phyloP scores from a whole-genome alignment of 1,140 invertebrate genomes.

The Camponotus pennsylvanicus region DNA sequence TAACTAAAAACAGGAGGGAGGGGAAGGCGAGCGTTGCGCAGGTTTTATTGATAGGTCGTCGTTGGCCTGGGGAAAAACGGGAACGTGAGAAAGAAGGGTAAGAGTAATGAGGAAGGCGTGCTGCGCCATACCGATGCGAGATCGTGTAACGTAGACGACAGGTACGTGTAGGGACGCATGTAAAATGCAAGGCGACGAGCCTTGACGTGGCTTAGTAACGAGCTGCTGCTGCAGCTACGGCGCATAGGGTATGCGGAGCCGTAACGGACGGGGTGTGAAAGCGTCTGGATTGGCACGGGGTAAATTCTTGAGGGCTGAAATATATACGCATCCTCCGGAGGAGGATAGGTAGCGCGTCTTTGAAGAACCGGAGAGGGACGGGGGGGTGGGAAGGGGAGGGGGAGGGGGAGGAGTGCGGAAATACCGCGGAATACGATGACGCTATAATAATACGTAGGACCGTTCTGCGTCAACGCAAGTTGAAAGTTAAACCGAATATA shows the following conservation, averaged over 20 bases:
- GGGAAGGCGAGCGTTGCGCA: conserved; percentile 37
- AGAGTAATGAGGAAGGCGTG: conserved; percentile 74
- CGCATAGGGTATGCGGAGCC: conserved; percentile 62
- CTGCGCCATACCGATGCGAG: conserved; percentile 74
- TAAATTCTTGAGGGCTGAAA: conserved; percentile 67
- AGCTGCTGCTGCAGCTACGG: conserved; percentile 69
- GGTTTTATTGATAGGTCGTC: conserved; percentile 73
- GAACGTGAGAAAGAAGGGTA: conserved; percentile 70
- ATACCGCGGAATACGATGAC: conserved; percentile 17
- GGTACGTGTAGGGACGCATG: conserved; percentile 75
- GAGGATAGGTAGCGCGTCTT: conserved; percentile 5
- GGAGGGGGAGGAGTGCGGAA: background rate
- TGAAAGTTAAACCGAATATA: conserved; percentile 15
- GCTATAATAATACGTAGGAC: no score
- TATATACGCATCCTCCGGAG: conserved; percentile 17
- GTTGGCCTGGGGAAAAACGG: conserved; percentile 62
- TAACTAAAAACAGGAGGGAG: conserved; percentile 17
- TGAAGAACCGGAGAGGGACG: background rate
- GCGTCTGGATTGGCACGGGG: conserved; percentile 65
- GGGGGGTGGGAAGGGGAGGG: background rate
- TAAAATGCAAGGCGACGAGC: conserved; percentile 75
- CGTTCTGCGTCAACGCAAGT: conserved; percentile 5
- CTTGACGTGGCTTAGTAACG: conserved; percentile 73
- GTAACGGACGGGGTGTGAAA: conserved; percentile 64
- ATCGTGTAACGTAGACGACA: conserved; percentile 74